A percentile compares a stretch with the other conserved stretches of the same genome.
These are phyloP conservation scores for Autographa pulchrina DNA, from an alignment of 2,888 invertebrate genomes.

Conservation along the genomic window DNA sequence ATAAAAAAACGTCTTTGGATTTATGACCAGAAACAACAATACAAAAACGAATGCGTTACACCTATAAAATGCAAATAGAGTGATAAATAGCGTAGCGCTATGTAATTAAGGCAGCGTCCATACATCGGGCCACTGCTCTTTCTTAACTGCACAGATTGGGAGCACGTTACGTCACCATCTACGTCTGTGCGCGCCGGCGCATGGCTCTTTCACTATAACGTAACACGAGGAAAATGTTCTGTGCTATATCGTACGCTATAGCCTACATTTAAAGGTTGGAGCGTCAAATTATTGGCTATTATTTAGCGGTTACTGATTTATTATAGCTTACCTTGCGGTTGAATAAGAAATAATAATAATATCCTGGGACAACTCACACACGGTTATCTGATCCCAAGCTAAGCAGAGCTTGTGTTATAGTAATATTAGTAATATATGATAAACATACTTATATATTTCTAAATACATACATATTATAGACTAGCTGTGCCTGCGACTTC, in stretches of 20 bases:
- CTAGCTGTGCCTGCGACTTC: too few species aligned
- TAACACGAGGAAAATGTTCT: conserved; percentile 57
- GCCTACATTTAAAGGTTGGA: conserved; percentile 12
- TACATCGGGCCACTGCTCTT: conserved; percentile 36
- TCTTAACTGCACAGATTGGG: conserved; percentile 55
- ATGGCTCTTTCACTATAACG: conserved; percentile 55
- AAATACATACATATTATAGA: too few species aligned
- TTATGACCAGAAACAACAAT: background rate
- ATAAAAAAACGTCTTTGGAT: background rate
- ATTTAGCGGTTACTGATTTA: conserved; percentile 3
- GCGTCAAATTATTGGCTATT: conserved; percentile 20
- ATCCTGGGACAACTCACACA: too few species aligned
- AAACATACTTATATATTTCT: too few species aligned
- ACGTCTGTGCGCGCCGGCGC: conserved; percentile 38
- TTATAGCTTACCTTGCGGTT: too few species aligned
- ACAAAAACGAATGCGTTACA: background rate
- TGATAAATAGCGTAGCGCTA: conserved; percentile 14
- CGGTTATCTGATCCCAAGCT: too few species aligned
- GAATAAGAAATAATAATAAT: too few species aligned
- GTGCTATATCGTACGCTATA: conserved; percentile 45
- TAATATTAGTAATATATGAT: too few species aligned
- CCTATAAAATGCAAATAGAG: background rate
- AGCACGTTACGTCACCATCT: conserved; percentile 53
- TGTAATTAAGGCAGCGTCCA: conserved; percentile 32
- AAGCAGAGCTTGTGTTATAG: too few species aligned